Percentiles rank a stretch among this genome's conserved stretches.
These are phyloP conservation scores for Ephestia elutella DNA, from an alignment of 1,140 invertebrate species.

Conservation along the genomic window DNA sequence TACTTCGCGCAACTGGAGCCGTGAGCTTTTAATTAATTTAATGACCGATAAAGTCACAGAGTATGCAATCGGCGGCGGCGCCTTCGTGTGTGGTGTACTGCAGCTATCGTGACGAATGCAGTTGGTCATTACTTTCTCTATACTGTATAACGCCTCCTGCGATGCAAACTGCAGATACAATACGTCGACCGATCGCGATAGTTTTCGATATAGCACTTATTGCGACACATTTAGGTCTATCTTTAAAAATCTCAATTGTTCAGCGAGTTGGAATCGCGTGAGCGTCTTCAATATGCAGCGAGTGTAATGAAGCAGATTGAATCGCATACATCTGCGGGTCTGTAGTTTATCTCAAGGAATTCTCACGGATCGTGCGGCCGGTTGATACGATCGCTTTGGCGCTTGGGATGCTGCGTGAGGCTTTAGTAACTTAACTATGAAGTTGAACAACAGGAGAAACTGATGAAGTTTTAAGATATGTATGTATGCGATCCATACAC, in stretches of 20 bases:
- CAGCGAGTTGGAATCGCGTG: slow-evolving; percentile 21
- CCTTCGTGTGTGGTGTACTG: slow-evolving; percentile 53
- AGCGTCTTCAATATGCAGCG: slow-evolving; percentile 24
- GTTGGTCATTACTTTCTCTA: slow-evolving; percentile 51
- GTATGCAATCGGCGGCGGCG: slow-evolving; percentile 26
- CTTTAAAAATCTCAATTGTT: slow-evolving; percentile 22
- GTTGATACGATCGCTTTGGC: slow-evolving; percentile 39
- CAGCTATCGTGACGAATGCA: slow-evolving; percentile 39
- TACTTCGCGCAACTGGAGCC: neutral
- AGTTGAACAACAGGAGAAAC: slow-evolving; percentile 33
- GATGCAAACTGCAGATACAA: slow-evolving; percentile 44
- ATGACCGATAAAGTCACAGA: slow-evolving; percentile 13
- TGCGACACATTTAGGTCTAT: slow-evolving; percentile 20
- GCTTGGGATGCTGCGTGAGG: slow-evolving; percentile 12
- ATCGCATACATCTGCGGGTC: slow-evolving; percentile 36
- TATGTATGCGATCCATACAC: slow-evolving; percentile 14
- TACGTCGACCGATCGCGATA: slow-evolving; percentile 21
- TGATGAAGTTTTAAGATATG: slow-evolving; percentile 14
- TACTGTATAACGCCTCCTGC: slow-evolving; percentile 42
- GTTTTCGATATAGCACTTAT: slow-evolving; percentile 19
- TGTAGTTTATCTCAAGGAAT: slow-evolving; percentile 38
- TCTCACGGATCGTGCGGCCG: slow-evolving; percentile 43
- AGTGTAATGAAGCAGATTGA: slow-evolving; percentile 55
- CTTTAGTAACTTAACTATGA: slow-evolving; percentile 28
- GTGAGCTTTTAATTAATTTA: neutral